A percentile compares a stretch with the other conserved stretches of the same genome.
Conservation (phyloP, 1,140 invertebrate species). For the Acromyrmex heyeri region DNA sequence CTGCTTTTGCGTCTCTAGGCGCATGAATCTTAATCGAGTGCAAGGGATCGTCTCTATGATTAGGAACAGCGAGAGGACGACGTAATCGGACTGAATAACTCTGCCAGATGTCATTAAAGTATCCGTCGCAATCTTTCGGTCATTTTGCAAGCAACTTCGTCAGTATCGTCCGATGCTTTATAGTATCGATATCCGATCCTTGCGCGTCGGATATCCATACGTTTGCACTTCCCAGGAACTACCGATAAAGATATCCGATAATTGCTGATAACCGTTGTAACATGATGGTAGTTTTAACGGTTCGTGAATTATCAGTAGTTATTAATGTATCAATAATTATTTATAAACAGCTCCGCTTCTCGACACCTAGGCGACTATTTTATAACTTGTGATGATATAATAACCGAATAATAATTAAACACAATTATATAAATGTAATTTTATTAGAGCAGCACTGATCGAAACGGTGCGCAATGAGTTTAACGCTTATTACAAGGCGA, state of each 20-base stretch:
- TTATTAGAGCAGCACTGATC: neutral
- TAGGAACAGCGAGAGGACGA: slow-evolving; percentile 8
- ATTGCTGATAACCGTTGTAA: slow-evolving; percentile 41
- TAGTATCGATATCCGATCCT: slow-evolving; percentile 37
- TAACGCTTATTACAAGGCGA: slow-evolving; percentile 3
- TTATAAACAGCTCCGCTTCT: slow-evolving; percentile 3
- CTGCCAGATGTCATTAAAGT: slow-evolving; percentile 8
- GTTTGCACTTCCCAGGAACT: slow-evolving; percentile 10
- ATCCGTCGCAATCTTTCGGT: neutral
- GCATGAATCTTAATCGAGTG: slow-evolving; percentile 26
- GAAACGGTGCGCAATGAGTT: neutral
- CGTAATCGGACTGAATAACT: slow-evolving; percentile 20
- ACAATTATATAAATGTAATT: neutral
- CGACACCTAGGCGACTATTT: neutral
- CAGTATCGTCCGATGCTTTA: slow-evolving; percentile 20
- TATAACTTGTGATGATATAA: no score
- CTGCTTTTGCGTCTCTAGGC: neutral
- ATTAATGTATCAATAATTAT: slow-evolving; percentile 39
- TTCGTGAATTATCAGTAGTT: slow-evolving; percentile 9
- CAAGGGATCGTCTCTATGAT: slow-evolving; percentile 26
- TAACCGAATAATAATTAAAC: neutral
- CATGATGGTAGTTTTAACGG: slow-evolving; percentile 3
- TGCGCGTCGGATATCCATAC: slow-evolving; percentile 30
- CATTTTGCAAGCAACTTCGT: slow-evolving; percentile 4
- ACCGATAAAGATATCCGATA: slow-evolving; percentile 23